phyloP scores from a whole-genome alignment of 2,797 vertebrate genomes.

The Betta splendens region DNA sequence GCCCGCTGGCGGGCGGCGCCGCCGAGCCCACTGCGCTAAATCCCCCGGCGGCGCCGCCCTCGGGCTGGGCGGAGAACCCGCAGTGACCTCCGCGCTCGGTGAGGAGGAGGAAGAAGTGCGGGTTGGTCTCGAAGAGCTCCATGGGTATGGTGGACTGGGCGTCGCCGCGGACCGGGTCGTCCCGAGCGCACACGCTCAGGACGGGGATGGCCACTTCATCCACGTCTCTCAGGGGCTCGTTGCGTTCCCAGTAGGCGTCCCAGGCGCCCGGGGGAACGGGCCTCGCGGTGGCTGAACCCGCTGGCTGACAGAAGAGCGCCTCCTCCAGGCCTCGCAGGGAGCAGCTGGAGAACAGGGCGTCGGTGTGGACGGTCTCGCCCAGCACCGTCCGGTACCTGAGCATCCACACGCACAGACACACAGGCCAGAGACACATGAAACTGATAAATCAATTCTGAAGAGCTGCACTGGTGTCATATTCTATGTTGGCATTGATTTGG shows the following conservation, averaged over 20 bases:
- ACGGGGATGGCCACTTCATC: slow-evolving; percentile 88
- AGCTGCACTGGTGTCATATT: slow-evolving; percentile 37
- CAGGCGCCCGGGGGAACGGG: slow-evolving; percentile 66
- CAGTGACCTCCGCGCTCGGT: slow-evolving; percentile 84
- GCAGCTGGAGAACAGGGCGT: slow-evolving; percentile 80
- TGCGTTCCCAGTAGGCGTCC: slow-evolving; percentile 87
- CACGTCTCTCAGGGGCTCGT: slow-evolving; percentile 84
- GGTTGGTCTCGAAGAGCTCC: slow-evolving; percentile 87
- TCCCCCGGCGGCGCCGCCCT: slow-evolving; percentile 29
- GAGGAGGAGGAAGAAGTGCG: slow-evolving; percentile 86
- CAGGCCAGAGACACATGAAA: slow-evolving; percentile 28
- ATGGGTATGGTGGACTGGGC: slow-evolving; percentile 76
- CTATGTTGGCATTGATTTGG: slow-evolving; percentile 54
- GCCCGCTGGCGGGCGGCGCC: slow-evolving; percentile 3
- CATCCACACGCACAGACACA: background rate
- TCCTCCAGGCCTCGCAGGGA: slow-evolving; percentile 82
- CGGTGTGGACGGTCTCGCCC: slow-evolving; percentile 76
- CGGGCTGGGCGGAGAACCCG: slow-evolving; percentile 76
- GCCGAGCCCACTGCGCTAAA: slow-evolving; percentile 1
- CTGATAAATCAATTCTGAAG: slow-evolving; percentile 51
- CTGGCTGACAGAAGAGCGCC: slow-evolving; percentile 79
- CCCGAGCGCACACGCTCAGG: slow-evolving; percentile 81
- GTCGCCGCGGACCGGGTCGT: slow-evolving; percentile 83
- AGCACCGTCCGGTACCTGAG: slow-evolving; percentile 83
- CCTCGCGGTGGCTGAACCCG: too few relatives aligned